phyloP scores from a whole-genome alignment of 2,797 vertebrate genomes.

The Labeo calbasu region DNA sequence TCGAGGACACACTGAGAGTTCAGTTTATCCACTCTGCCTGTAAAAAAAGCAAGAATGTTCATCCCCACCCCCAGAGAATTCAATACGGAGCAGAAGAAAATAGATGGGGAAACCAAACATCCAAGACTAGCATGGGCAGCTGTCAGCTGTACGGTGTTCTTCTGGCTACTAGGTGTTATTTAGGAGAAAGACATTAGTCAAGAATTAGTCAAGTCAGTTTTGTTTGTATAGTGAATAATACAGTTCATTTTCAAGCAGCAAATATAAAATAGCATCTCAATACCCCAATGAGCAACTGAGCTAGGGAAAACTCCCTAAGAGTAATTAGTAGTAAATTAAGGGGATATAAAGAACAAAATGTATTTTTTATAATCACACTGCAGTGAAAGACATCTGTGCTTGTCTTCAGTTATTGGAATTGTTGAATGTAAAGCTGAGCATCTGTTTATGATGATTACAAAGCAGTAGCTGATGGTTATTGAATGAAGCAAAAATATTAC shows the following conservation, averaged over 20 bases:
- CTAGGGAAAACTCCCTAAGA: neutral
- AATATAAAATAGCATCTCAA: neutral
- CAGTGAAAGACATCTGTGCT: neutral
- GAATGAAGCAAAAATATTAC: conserved; percentile 10
- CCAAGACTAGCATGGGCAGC: conserved; percentile 19
- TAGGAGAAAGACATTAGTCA: neutral
- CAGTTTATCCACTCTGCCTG: conserved; percentile 1
- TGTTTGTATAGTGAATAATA: neutral
- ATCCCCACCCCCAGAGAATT: conserved; percentile 64
- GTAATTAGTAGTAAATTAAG: neutral
- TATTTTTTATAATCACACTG: neutral
- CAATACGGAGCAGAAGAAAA: conserved; percentile 60
- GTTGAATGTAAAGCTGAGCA: neutral
- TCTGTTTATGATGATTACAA: conserved; percentile 2
- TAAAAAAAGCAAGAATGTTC: conserved; percentile 30
- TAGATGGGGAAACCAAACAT: conserved; percentile 58
- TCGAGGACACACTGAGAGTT: neutral
- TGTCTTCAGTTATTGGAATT: neutral
- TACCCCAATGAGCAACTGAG: neutral
- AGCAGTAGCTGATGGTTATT: neutral
- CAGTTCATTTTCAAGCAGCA: neutral
- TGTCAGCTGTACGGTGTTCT: conserved; percentile 25
- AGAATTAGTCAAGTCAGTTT: conserved; percentile 19
- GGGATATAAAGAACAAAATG: neutral
- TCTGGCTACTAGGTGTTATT: neutral